A percentile compares a stretch with the other conserved stretches of the same genome.
These are phyloP conservation scores for Gallinago undulata DNA, from an alignment of 2,113 vertebrate genomes.

Conservation along the genomic window DNA sequence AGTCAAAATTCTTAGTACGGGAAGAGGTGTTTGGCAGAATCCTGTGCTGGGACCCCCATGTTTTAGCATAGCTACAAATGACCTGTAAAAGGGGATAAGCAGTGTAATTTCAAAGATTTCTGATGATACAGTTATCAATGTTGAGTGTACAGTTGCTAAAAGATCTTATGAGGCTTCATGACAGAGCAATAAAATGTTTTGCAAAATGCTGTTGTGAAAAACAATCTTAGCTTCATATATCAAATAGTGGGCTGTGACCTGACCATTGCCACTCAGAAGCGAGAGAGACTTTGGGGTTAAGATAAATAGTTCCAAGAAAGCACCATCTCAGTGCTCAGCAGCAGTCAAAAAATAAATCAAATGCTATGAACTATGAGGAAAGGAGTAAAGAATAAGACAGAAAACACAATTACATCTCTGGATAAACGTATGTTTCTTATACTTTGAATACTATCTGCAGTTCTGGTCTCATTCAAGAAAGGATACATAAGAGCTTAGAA, in stretches of 20 bases:
- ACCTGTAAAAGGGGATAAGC: not conserved
- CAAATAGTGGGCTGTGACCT: constrained; percentile 8
- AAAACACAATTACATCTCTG: not conserved
- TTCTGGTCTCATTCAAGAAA: not conserved
- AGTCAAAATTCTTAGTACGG: not conserved
- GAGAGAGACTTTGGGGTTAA: not conserved
- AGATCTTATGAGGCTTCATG: not conserved
- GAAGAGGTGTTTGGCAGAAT: not conserved
- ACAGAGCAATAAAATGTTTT: not conserved
- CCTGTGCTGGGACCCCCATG: not conserved
- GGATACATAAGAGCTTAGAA: not conserved
- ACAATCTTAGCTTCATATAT: not conserved
- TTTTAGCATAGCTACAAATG: not conserved
- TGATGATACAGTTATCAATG: not conserved
- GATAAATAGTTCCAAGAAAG: constrained; percentile 16
- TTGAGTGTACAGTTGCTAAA: not conserved
- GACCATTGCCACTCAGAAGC: not conserved
- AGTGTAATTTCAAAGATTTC: not conserved
- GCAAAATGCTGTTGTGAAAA: not conserved
- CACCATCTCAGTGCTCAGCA: not conserved
- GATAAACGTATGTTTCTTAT: not conserved
- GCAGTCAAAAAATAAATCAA: not conserved
- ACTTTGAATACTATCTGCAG: not conserved
- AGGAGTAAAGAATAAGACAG: not conserved
- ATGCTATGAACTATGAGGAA: not conserved